Evolutionary conservation across 2,888 invertebrate genomes (phyloP), one percentile per base, ranked within the genome.

Genomic region (Agelastica alni): DNA sequence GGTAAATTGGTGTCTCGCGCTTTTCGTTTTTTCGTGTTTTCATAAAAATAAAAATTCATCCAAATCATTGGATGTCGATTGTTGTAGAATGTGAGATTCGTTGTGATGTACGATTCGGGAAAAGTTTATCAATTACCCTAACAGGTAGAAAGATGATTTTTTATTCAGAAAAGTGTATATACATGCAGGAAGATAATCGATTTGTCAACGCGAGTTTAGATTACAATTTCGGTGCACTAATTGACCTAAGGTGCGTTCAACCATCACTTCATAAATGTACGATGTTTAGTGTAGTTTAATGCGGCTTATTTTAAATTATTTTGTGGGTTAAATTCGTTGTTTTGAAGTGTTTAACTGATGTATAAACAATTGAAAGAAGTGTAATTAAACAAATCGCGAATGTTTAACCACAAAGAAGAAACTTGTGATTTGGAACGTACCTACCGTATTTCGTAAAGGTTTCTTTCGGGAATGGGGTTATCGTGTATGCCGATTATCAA

Each of bases 161-260:
- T 60, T 61, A 58, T 57, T 60, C 56, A 58, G 55, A 58, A 59
- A 59, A 55, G 69, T 71, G 68, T 70, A 66, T 71, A 71, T 49
- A 49, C 51, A 56, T 56, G 43, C 73, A 72, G 68, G 70, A 72
- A 76, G 75, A 77, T 79, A 80, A 79, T 80, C 79, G 80, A 80
- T 80, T 80, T 79, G 80, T 80, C 80, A 78, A 79, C 77, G 74
- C 73, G 70, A 75, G 74, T 75, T 75, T 75, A 78, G 78, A 79
- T 79, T 78, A 77, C 77, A 77, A 78, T 76, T 77, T 79, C 76
- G 75, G 77, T 76, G 75, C 72, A 74, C 75, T 79, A 78, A 79
- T 79, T 79, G 79, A 79, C 76, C 77, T 71, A 74, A 79, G 79
- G 78, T 79, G 76, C 72, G 77, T 77, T 70, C 65, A 55, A 67